A percentile compares a stretch with the other conserved stretches of the same genome.
These are phyloP conservation scores for Distichodus sexfasciatus DNA, from an alignment of 2,797 vertebrate species.

Conservation along the genomic window DNA sequence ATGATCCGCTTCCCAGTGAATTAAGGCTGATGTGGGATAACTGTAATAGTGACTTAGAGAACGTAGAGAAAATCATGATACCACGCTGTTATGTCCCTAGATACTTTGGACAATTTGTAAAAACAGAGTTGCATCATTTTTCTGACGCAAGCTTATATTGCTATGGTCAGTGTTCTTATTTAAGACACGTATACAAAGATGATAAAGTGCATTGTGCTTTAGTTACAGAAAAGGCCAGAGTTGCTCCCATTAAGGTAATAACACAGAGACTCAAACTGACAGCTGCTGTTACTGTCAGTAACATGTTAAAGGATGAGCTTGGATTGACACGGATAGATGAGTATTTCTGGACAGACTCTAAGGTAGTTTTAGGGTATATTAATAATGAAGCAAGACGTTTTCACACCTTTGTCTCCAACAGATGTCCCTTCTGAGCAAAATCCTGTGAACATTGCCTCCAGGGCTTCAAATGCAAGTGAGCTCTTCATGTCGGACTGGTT, in stretches of 20 bases:
- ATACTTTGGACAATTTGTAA: too few species aligned
- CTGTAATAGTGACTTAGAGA: background rate
- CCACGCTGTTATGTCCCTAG: too few species aligned
- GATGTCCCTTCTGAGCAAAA: background rate
- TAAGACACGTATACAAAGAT: too few species aligned
- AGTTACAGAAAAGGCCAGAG: too few species aligned
- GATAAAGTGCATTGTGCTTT: too few species aligned
- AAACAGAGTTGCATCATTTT: too few species aligned
- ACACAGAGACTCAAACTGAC: slow-evolving; percentile 11
- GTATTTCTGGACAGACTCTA: slow-evolving; percentile 11
- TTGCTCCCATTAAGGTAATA: too few species aligned
- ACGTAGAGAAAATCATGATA: too few species aligned
- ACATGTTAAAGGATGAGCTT: slow-evolving; percentile 4
- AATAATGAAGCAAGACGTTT: background rate
- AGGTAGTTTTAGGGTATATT: slow-evolving; percentile 14
- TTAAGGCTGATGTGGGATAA: too few species aligned
- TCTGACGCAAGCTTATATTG: too few species aligned
- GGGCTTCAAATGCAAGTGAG: background rate
- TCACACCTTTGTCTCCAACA: background rate
- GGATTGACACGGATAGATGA: background rate
- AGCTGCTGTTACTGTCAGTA: slow-evolving; percentile 11
- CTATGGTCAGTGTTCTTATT: too few species aligned
- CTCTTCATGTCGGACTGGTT: background rate
- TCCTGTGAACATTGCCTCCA: background rate
- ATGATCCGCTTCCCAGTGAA: too few species aligned